Percentiles rank a stretch among this genome's conserved stretches.
Evolutionary conservation across 2,113 vertebrate species (phyloP).

Genomic region (Brachypodius melanocephalos): DNA sequence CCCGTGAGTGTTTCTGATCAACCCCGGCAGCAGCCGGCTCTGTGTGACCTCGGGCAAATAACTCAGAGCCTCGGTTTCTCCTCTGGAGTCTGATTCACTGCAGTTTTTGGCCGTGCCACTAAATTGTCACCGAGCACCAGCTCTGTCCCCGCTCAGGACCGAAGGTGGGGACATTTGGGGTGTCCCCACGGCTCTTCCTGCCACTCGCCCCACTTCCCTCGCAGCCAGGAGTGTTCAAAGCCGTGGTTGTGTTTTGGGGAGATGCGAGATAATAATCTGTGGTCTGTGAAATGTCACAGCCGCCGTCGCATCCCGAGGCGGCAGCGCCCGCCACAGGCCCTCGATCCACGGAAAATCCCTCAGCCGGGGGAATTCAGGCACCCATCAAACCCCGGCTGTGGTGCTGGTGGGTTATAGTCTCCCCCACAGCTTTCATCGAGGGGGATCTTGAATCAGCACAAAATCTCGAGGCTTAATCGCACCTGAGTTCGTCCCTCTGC

Average conservation of each 20-base stretch:
- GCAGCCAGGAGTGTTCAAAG: not conserved
- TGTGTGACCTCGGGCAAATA: rapidly evolving
- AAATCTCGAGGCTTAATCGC: not conserved
- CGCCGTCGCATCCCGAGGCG: not conserved
- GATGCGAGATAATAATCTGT: not conserved
- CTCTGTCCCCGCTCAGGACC: rapidly evolving
- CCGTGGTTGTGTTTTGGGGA: not conserved
- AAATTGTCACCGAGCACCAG: rapidly evolving
- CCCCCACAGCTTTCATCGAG: not conserved
- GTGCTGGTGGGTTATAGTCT: rapidly evolving
- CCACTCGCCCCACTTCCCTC: not conserved
- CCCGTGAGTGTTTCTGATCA: rapidly evolving
- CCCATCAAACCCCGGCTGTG: rapidly evolving
- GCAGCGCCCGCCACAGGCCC: not conserved
- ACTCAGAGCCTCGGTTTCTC: not conserved
- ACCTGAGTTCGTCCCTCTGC: not conserved
- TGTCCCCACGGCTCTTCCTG: not conserved
- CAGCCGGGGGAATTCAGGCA: not conserved
- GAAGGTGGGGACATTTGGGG: not conserved
- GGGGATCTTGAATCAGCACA: not conserved
- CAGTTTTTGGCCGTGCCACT: not conserved
- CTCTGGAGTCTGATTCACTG: not conserved
- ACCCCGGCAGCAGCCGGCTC: not conserved
- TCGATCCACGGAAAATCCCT: not conserved
- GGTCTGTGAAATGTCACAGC: not conserved